Base-by-base conservation (phyloP, 64 coral and sea anemone genomes). In the Dendrophyllia cribrosa region DNA sequence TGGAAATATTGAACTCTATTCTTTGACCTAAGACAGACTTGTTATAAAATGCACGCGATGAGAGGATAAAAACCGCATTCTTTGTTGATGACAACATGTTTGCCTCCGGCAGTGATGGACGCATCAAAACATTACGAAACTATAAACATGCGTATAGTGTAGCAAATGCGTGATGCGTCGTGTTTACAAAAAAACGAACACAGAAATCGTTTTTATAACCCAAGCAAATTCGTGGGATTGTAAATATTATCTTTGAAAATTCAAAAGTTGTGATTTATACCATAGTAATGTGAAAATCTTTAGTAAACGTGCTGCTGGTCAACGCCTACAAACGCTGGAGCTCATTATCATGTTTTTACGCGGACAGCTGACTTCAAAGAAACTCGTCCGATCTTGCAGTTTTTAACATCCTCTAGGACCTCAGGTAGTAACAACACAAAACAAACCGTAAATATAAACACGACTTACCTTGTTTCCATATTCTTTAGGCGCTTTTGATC, bases 401-500 rank as follows among this genome's bases (percentile, higher is more conserved):
- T 3, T 48, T 62, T 44, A 6, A 14, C 14, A 52, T 24, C 17
- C 15, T 66, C 70, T 19, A 20, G 19, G 9, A 22, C 12, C 22
- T 66, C 20, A 44, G 46, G 3, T 21, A 53, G 43, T 43, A 74
- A 75, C 59, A 25, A 10, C 45, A 47, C 51, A 20, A 11, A 19
- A 86, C 11, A 51, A 58, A 25, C 44, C 13, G 6, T 68, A 9
- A 56, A 4, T n/a, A 9, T 19, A 9, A 51, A 24, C 12, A 61
- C 34, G 34, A 59, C 91, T 91, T 65, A 99, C 97, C 76, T 96
- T 48, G 59, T 99, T 99, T 68, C 83, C 91, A 17, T 58, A 70
- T 88, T 99, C 97, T 79, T 94, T 96, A 14, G 90, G 88, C n/a
- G 94, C 90, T 83, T 96, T 96, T 4, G 97, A 94, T 71, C 88